Base-by-base conservation (phyloP, 2,797 vertebrate species). In the Malacoctenus gilli region DNA sequence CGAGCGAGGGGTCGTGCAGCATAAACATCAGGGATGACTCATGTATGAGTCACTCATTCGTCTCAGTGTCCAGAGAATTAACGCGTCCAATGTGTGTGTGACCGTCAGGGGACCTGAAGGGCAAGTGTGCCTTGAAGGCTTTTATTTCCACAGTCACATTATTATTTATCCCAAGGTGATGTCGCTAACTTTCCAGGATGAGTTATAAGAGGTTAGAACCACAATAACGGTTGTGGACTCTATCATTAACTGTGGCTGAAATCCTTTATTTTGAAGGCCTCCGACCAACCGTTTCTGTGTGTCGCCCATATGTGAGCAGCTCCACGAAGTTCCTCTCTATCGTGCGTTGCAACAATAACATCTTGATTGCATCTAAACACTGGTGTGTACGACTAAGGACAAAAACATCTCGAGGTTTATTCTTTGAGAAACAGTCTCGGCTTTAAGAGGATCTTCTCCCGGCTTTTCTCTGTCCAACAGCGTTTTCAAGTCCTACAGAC, bases 361-460 rank as follows among this genome's bases (percentile, higher is more conserved):
- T 59, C 42, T 62, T 56, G 53, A 47, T 52, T 57, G 47, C 47
- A 78, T 70, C 44, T 43, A 55, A 61, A 51, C 22, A 3, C 32
- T 21, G 7, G 21, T 34, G 8, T 31, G 14, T 6, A 13, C 36
- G 23, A n/a, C 23, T 19, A 22, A 11, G 6, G 12, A 50, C 16
- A 23, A 16, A n/a, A 58, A 53, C 10, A 37, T 38, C n/a, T n/a
- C n/a, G n/a, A n/a, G n/a, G n/a, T 51, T 56, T 18, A 59, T 12
- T 4, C 5, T 40, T 56, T 15, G 8, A 18, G 30, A 68, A 60
- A 14, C 8, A 49, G 31, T 20, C 5, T 13, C 34, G 28, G 18
- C 2, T 50, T 62, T 43, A 52, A 44, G 42, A 2, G 2, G 8
- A 57, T 30, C 39, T 14, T 7, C 16, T 52, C 49, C 42, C 23